Conservation (phyloP, 2,888 invertebrate species). For the Melieria crassipennis region DNA sequence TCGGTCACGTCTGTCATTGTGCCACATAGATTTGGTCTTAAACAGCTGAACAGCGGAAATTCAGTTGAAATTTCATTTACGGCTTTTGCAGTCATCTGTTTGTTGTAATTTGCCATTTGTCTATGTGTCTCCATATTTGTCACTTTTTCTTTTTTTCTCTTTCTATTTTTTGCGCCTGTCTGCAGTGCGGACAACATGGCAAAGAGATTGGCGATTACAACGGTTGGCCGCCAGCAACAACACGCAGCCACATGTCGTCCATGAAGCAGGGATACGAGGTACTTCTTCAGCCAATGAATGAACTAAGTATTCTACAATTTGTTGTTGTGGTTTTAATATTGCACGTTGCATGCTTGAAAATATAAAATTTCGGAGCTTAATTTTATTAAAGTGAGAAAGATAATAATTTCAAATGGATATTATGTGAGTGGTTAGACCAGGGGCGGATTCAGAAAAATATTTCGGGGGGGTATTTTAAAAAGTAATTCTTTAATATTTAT, state of each 20-base stretch:
- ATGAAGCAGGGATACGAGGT: slow-evolving; percentile 67
- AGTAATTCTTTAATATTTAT: too few relatives aligned
- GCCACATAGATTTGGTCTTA: not conserved
- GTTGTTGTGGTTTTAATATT: too few relatives aligned
- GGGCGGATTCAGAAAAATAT: too few relatives aligned
- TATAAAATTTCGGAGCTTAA: too few relatives aligned
- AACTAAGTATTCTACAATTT: too few relatives aligned
- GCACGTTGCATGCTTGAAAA: too few relatives aligned
- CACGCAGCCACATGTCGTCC: slow-evolving; percentile 63
- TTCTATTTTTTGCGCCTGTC: not conserved
- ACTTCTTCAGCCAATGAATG: slow-evolving; percentile 20
- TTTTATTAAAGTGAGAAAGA: too few relatives aligned
- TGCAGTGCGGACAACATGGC: slow-evolving; percentile 62
- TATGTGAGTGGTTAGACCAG: too few relatives aligned
- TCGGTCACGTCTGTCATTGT: not conserved
- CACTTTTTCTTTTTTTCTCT: slow-evolving; percentile 15
- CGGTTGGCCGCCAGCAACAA: slow-evolving; percentile 62
- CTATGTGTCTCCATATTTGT: slow-evolving; percentile 30
- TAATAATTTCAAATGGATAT: too few relatives aligned
- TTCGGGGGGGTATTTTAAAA: too few relatives aligned
- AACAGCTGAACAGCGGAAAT: too few relatives aligned
- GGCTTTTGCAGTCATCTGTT: slow-evolving; percentile 18
- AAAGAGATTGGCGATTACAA: slow-evolving; percentile 65
- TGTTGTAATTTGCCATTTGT: not conserved
- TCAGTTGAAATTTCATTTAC: not conserved